Evolutionary conservation across 2,888 invertebrate genomes (phyloP), one percentile per base, ranked within the genome.

Genomic region (Pachymerium ferrugineum): DNA sequence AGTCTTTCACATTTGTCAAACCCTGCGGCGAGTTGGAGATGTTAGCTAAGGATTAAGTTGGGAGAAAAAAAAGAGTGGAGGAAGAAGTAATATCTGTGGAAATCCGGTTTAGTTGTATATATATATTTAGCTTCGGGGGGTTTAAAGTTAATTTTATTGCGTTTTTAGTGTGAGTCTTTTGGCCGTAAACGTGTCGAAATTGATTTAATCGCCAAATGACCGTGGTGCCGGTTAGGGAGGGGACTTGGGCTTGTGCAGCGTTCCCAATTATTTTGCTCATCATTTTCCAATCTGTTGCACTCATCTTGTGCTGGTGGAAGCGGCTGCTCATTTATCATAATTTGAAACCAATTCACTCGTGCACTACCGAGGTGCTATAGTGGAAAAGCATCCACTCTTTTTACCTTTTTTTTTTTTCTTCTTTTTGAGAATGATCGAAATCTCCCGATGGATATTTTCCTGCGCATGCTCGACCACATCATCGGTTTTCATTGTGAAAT

Each of bases 281-380:
- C 54, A 54, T 54, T 54, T 54, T 54, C 54, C 54, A 54, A 54
- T 54, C 54, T 54, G 54, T 25, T 54, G 54, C 54, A 54, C 54
- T 54, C 54, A 25, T 54, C 14, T 19, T 54, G 54, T 25, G 54
- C 54, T 54, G 54, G 38, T 54, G 54, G 25, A 54, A 25, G 54
- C 54, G 22, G 54, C 25, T 54, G 54, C 54, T 54, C 54, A 54
- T 54, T 54, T 54, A 54, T 54, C 54, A 54, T 54, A 54, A 54
- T 54, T 54, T 54, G 54, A 54, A 54, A 54, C 54, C 54, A 54
- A 54, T 54, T 54, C 54, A 54, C 54, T 54, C 54, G 54, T 54
- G 54, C 54, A 54, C 54, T 10, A 54, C 54, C 25, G 54, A 54
- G 25, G 54, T 54, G 25, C 54, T 54, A 25, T 22, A 25, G 54